Percentiles rank a stretch among this genome's conserved stretches.
These are phyloP conservation scores for Dasyprocta punctata DNA, from an alignment of 2,113 vertebrate species.

Conservation along the genomic window DNA sequence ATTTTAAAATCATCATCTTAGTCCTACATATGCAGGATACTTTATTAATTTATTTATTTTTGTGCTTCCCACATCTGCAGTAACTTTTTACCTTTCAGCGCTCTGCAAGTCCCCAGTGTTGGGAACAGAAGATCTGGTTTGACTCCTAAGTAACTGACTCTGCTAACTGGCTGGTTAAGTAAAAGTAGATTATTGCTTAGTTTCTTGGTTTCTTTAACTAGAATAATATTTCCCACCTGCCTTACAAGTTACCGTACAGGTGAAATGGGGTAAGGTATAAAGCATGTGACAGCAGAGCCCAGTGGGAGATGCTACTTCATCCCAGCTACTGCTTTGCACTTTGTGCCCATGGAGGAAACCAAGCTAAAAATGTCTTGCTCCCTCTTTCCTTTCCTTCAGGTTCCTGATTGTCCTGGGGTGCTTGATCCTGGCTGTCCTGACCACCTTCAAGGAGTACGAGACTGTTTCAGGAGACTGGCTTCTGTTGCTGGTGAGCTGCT, in stretches of 20 bases:
- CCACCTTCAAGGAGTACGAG: constrained; percentile 98
- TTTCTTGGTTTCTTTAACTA: not conserved
- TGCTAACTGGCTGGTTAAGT: not conserved
- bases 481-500: constrained; percentile 92
- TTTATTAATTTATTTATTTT: not conserved
- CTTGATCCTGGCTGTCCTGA: constrained; percentile 96
- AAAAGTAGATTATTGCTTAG: not conserved
- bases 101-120: not conserved
- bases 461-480: constrained; percentile 96
- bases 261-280: fast-evolving
- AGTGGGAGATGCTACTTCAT: fast-evolving
- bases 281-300: fast-evolving
- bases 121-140: not conserved
- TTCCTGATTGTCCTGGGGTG: constrained; percentile 97
- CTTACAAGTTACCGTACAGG: fast-evolving
- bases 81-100: not conserved
- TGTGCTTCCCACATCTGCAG: not conserved
- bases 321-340: fast-evolving
- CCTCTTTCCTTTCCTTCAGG: constrained; percentile 82
- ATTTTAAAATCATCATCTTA: not conserved
- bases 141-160: not conserved
- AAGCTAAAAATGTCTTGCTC: fast-evolving
- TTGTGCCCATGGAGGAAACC: too few species aligned
- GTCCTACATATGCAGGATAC: not conserved
- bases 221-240: too few species aligned